Base-by-base conservation (phyloP, 2,113 vertebrate genomes). In the Otis tarda region DNA sequence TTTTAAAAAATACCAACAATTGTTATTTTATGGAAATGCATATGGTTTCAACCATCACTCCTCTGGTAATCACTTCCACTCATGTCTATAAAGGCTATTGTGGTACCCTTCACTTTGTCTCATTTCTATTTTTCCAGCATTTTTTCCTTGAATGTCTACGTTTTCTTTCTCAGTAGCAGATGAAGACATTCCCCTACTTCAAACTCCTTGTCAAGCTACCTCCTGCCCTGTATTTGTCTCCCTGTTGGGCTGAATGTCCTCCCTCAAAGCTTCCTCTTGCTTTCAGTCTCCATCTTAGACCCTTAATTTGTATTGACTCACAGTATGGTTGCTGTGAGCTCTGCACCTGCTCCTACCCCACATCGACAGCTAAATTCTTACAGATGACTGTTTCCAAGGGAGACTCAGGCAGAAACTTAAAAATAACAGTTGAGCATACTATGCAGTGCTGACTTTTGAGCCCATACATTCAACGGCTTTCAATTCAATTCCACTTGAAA, bases 301-400 rank as follows among this genome's bases (percentile, higher is more conserved):
- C 33, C 35, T 64, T 90, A 60, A 87, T 94, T 90, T 92, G 21
- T 90, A 56, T 41, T 85, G 87, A 93, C 45, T 94, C 63, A n/a
- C 65, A 41, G 35, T 10, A 7, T 6, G 65, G 49, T n/a, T 74
- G 23, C 67, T 55, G 63, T 71, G 60, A 93, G 71, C 16, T 71
- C 84, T 80, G 70, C 78, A 88, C 31, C 90, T 92, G 83, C 55
- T 95, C 12, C 75, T 86, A 45, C 57, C 23, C 68, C 56, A 64
- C 33, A 23, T 2, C 1, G 1, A 78, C 0, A 0, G 22, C 31
- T 75, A 87, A 93, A 95, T 60, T 75, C 68, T 70, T 83, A 43
- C 47, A 89, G 56, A 89, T 47, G 1, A 37, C 25, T 87, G 56
- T 92, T 95, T 94, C 89, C 81, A 95, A 67, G 73, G 56, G n/a